A percentile compares a stretch with the other conserved stretches of the same genome.
Evolutionary conservation across 2,113 vertebrate genomes (phyloP).

Genomic region (Neopipo cinnamomea): DNA sequence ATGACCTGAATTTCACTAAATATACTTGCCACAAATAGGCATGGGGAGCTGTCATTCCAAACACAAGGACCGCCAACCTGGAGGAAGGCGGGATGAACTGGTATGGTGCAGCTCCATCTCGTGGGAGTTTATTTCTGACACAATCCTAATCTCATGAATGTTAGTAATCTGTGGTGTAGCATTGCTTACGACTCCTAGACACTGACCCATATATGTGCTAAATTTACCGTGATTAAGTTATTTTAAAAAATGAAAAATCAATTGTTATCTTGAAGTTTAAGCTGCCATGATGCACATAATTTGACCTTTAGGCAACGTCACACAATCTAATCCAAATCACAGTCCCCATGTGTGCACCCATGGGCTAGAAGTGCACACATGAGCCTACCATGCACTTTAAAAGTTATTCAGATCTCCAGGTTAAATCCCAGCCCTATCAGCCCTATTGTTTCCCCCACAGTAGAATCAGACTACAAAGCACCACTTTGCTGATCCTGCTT

Average conservation of each 20-base stretch:
- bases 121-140: not conserved
- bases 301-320: not conserved
- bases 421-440: not conserved
- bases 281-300: not conserved
- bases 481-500: not conserved
- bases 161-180: not conserved
- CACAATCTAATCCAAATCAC: not conserved
- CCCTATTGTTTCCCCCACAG: not conserved
- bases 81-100: not conserved
- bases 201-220: not conserved
- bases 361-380: not conserved
- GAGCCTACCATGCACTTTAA: not conserved
- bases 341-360: not conserved
- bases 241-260: not conserved
- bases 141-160: fast-evolving
- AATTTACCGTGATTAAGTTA: fast-evolving
- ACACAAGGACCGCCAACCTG: too few species aligned
- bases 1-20: not conserved
- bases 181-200: not conserved
- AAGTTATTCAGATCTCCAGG: not conserved
- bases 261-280: not conserved
- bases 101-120: not conserved
- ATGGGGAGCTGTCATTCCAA: not conserved
- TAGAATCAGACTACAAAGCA: not conserved
- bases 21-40: not conserved